phyloP scores from a whole-genome alignment of 2,888 invertebrate species.

The Monoplex corrugatus region DNA sequence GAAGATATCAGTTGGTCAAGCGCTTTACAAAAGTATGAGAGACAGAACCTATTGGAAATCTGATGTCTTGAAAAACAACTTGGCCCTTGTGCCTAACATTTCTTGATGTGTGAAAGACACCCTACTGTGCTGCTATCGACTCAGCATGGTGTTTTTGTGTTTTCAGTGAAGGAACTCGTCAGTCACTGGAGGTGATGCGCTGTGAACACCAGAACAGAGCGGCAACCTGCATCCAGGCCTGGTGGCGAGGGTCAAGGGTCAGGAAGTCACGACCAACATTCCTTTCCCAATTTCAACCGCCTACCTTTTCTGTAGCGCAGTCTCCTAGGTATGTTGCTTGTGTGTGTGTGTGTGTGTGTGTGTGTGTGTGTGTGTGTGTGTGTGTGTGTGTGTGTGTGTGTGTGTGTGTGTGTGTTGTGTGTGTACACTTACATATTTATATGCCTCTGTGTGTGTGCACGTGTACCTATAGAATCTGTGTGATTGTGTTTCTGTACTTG shows the following conservation, averaged over 20 bases:
- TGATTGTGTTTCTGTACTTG: neutral
- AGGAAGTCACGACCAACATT: neutral
- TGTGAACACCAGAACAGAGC: conserved; percentile 90
- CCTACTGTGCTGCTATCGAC: no score
- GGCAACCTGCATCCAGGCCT: conserved; percentile 91
- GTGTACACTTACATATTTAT: neutral
- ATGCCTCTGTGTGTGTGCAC: neutral
- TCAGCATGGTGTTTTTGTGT: neutral
- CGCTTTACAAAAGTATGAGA: no score
- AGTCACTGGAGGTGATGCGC: conserved; percentile 92
- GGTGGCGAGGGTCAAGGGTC: conserved; percentile 86
- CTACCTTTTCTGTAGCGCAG: neutral
- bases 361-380: conserved; percentile 43
- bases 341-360: conserved; percentile 40
- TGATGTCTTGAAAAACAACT: no score
- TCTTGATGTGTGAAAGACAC: no score
- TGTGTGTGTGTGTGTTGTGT: conserved; percentile 31
- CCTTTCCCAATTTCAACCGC: neutral
- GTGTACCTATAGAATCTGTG: neutral
- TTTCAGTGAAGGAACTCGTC: conserved; percentile 70
- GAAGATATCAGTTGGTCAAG: no score
- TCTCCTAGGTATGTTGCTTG: neutral
- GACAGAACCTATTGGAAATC: no score
- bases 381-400: conserved; percentile 22
- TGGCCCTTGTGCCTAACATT: no score